Evolutionary conservation across 2,113 vertebrate genomes (phyloP).

Genomic region (Psittacus erithacus): DNA sequence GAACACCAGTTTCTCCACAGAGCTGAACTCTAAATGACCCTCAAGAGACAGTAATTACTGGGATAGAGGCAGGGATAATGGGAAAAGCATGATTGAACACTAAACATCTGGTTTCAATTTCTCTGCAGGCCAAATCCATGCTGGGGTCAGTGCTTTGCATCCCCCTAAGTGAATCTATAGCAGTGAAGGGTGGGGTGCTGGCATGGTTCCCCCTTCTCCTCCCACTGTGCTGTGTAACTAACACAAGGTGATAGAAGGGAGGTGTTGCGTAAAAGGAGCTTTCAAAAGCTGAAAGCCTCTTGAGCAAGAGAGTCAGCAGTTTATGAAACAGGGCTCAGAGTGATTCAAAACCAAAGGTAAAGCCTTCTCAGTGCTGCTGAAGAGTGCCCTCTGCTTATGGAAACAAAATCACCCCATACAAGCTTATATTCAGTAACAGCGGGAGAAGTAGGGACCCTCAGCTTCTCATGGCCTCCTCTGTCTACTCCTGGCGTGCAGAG

Average conservation of each 20-base stretch:
- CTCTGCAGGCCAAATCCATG: background rate
- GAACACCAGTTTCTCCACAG: background rate
- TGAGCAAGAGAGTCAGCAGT: background rate
- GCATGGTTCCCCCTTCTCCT: background rate
- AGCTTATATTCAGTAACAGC: background rate
- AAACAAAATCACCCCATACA: background rate
- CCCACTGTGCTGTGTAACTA: accelerated
- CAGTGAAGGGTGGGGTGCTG: background rate
- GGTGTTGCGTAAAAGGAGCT: background rate
- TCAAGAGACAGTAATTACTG: background rate
- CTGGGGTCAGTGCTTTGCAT: background rate
- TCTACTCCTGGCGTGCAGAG: background rate
- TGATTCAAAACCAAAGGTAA: background rate
- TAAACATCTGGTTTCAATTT: background rate
- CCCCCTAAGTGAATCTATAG: background rate
- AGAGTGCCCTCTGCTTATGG: background rate
- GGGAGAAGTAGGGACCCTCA: background rate
- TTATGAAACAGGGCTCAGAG: background rate
- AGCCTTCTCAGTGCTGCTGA: background rate
- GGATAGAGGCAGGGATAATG: background rate
- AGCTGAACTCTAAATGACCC: background rate
- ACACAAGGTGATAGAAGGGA: background rate
- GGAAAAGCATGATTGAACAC: background rate
- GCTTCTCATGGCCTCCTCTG: background rate
- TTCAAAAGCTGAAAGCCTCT: background rate